These are phyloP conservation scores for Pogonomyrmex barbatus DNA, from an alignment of 1,140 invertebrate genomes.

Conservation along the genomic window DNA sequence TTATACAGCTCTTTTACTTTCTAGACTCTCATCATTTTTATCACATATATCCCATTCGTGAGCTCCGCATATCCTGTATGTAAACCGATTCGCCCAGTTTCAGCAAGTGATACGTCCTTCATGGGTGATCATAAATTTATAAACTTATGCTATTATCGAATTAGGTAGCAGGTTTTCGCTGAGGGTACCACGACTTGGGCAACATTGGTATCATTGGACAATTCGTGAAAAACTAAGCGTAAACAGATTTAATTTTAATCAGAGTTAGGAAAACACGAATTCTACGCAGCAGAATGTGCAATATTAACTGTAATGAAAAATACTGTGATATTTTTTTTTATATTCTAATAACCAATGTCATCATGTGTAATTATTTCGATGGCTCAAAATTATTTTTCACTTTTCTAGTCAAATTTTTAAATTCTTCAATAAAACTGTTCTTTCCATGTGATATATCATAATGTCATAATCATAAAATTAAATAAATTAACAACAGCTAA, in stretches of 20 bases:
- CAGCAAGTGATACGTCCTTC: conserved; percentile 1
- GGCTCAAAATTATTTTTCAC: too few relatives aligned
- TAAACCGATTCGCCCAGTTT: not conserved
- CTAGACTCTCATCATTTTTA: conserved; percentile 52
- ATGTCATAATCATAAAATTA: too few relatives aligned
- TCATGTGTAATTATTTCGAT: too few relatives aligned
- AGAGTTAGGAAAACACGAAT: not conserved
- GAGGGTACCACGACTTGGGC: not conserved
- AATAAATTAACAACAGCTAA: too few relatives aligned
- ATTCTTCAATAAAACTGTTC: too few relatives aligned
- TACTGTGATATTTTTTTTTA: too few relatives aligned
- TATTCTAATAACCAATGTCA: too few relatives aligned
- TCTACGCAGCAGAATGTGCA: not conserved
- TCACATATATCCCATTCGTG: not conserved
- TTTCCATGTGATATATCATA: too few relatives aligned
- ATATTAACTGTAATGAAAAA: too few relatives aligned
- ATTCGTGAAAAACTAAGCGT: not conserved
- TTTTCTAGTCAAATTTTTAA: too few relatives aligned
- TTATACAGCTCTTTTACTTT: conserved; percentile 34
- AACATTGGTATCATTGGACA: not conserved
- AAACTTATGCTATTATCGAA: not conserved
- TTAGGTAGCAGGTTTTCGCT: not conserved
- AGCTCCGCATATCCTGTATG: too few relatives aligned
- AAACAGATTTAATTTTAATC: not conserved
- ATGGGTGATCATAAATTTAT: not conserved